Conservation (phyloP, 2,797 vertebrate species). For the Mormyrus proboscirostris region DNA sequence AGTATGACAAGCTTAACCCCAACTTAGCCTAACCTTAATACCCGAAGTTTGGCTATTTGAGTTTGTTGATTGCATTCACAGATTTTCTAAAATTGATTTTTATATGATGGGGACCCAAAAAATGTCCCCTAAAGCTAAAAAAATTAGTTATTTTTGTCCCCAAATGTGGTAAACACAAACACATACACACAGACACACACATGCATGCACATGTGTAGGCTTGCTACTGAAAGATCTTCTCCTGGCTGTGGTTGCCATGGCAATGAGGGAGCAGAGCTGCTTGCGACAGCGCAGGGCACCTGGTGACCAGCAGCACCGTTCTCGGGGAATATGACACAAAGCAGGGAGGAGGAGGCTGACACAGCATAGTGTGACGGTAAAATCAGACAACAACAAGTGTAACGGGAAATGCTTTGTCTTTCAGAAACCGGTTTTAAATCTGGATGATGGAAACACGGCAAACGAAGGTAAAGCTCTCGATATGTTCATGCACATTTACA, state of each 20-base stretch:
- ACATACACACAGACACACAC: not conserved
- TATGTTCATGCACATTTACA: not conserved
- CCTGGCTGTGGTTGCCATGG: slow-evolving; percentile 40
- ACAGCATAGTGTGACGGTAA: not conserved
- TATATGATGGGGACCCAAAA: not conserved
- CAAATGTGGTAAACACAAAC: not conserved
- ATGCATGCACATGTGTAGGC: not conserved
- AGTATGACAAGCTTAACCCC: not conserved
- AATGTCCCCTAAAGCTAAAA: not conserved
- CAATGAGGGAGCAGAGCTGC: slow-evolving; percentile 29
- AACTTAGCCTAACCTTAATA: not conserved
- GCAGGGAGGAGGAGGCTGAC: not conserved
- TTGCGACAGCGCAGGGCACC: slow-evolving; percentile 19
- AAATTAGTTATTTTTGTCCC: not conserved
- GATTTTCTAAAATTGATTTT: not conserved
- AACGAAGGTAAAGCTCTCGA: slow-evolving; percentile 28
- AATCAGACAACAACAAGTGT: not conserved
- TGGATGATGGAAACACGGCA: slow-evolving; percentile 29
- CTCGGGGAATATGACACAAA: not conserved
- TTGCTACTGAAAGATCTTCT: slow-evolving; percentile 17
- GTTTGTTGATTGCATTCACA: not conserved
- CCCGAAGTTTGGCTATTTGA: not conserved
- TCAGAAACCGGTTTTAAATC: slow-evolving; percentile 46
- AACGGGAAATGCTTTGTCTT: not conserved
- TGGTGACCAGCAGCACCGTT: not conserved